phyloP scores from a whole-genome alignment of 2,113 vertebrate genomes.

The Microtus richardsoni region DNA sequence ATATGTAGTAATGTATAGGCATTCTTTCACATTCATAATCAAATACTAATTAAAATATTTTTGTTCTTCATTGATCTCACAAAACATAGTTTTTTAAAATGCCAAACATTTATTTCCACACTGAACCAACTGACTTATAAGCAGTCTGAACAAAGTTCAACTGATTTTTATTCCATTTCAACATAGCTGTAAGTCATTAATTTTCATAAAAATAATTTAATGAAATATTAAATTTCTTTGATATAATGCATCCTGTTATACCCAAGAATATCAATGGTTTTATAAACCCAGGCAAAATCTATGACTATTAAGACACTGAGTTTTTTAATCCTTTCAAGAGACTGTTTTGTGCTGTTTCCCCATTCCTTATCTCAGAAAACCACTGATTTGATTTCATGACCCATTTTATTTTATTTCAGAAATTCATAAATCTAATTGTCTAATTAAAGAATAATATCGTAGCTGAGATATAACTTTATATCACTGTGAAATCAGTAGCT shows the following conservation, averaged over 20 bases:
- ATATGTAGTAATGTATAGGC: neutral
- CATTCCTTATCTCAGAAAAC: neutral
- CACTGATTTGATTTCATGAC: neutral
- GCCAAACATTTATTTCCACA: neutral
- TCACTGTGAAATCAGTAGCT: neutral
- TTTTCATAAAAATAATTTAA: neutral
- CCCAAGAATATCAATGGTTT: neutral
- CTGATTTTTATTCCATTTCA: neutral
- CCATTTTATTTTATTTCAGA: neutral
- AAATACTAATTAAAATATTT: neutral
- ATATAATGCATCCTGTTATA: neutral
- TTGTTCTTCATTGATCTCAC: neutral
- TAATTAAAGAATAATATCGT: neutral
- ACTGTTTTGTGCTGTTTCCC: neutral
- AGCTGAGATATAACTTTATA: neutral
- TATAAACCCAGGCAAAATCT: neutral
- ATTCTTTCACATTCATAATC: neutral
- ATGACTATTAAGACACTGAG: neutral
- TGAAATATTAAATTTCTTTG: neutral
- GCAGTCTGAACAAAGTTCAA: neutral
- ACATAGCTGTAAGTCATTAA: neutral
- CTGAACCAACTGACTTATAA: neutral
- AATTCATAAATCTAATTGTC: neutral
- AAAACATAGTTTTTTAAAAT: neutral
- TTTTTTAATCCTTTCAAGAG: neutral